Evolutionary conservation across 2,888 invertebrate species (phyloP), one percentile per base, ranked within the genome.

Genomic region (Seira sanloemensis): DNA sequence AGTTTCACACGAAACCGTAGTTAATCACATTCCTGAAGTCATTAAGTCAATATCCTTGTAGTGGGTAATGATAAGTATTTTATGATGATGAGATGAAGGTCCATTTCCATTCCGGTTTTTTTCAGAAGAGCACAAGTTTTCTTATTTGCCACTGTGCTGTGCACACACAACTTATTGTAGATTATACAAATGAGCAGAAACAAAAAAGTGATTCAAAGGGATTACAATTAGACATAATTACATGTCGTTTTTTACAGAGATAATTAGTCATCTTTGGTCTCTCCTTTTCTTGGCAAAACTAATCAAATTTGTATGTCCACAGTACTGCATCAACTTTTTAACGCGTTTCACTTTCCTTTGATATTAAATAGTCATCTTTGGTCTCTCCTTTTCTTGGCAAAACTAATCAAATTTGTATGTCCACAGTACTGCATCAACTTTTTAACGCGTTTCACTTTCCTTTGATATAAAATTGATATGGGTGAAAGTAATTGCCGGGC

Each of bases 31-130:
- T 62, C 58, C 21, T 62, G 4, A 62, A 62, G 62, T 21, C 62
- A 62, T 62, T 62, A 62, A 62, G 21, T 62, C 62, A 23, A 62
- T 62, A 62, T 62, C 62, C 62, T 62, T 62, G 62, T 62, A 62
- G 58, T n/a, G n/a, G n/a, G n/a, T n/a, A 58, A 9, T 58, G 58
- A 58, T 16, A 9, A 23, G 21, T 16, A 62, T 21, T 12, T 62
- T 7, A 19, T 21, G 12, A 37, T 62, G 62, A 62, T 62, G 4
- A 21, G 23, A 62, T 21, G 62, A 62, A 62, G 62, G 62, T 23
- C 23, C 62, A 62, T 62, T 62, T 50, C 12, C 50, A 50, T 50
- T 50, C 50, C 50, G 50, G 50, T n/a, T n/a, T n/a, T 50, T 50
- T 50, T 50, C 16, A 50, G 50, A 37, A 12, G 5, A n/a, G 50